Percentiles rank a stretch among this genome's conserved stretches.
These are phyloP conservation scores for Harmothoe impar DNA, from an alignment of 2,888 invertebrate genomes.

Conservation along the genomic window DNA sequence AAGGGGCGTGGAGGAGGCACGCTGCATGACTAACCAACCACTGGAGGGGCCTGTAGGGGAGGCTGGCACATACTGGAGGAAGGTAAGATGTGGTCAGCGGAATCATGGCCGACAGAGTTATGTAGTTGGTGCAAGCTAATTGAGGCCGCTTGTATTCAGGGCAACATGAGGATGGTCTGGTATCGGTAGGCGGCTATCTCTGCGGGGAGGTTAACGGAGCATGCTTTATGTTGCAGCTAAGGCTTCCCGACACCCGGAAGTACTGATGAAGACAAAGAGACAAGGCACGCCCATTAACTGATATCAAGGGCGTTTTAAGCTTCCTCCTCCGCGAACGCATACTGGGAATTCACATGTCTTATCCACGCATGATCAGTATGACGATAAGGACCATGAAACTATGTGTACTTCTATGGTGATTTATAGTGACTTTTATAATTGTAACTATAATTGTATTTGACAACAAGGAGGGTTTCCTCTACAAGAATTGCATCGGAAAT, in stretches of 20 bases:
- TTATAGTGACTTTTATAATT: too few species aligned
- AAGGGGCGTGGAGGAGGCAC: background rate
- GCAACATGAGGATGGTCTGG: background rate
- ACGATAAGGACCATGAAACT: too few species aligned
- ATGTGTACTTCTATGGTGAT: too few species aligned
- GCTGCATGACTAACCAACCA: background rate
- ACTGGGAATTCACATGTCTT: too few species aligned
- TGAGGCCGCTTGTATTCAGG: background rate
- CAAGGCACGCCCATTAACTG: background rate
- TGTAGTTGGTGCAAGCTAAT: background rate
- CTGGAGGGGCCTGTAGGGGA: background rate
- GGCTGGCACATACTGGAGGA: conserved; percentile 4
- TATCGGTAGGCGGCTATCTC: background rate
- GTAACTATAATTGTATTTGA: too few species aligned
- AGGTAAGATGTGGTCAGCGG: conserved; percentile 8
- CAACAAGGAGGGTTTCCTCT: too few species aligned
- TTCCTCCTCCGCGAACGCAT: too few species aligned
- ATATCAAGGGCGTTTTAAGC: too few species aligned
- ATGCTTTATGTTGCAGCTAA: background rate
- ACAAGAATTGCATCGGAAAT: too few species aligned
- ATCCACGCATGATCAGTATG: too few species aligned
- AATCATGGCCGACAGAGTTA: conserved; percentile 24
- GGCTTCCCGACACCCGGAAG: background rate
- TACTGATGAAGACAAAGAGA: conserved; percentile 20
- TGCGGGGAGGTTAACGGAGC: background rate